A percentile compares a stretch with the other conserved stretches of the same genome.
These are phyloP conservation scores for Cyanoliseus patagonus DNA, from an alignment of 2,113 vertebrate species.

Conservation along the genomic window DNA sequence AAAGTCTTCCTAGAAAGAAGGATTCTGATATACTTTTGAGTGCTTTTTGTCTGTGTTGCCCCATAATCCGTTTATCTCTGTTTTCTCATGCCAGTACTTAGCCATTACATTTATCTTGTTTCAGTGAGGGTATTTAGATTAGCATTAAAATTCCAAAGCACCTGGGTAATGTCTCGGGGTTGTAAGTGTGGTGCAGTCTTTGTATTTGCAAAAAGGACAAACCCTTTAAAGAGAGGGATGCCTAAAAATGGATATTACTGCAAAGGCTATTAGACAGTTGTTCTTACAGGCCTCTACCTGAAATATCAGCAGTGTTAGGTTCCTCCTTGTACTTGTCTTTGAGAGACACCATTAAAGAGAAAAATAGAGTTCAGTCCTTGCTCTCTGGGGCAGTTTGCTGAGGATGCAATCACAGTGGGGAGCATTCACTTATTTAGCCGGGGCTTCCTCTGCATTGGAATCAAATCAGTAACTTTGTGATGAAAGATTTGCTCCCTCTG, in stretches of 20 bases:
- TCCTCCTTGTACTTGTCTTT: background rate
- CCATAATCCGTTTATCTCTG: background rate
- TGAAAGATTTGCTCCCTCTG: background rate
- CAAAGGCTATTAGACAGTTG: background rate
- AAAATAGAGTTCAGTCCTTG: background rate
- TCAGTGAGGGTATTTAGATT: slow-evolving; percentile 3
- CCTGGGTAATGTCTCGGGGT: background rate
- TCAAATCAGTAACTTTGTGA: background rate
- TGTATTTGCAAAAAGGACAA: background rate
- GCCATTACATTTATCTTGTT: slow-evolving; percentile 9
- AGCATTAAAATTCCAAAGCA: slow-evolving; percentile 35
- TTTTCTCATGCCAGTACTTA: slow-evolving; percentile 12
- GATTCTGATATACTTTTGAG: background rate
- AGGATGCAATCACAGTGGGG: background rate
- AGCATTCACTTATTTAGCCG: background rate
- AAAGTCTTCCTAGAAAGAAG: background rate
- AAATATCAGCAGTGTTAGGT: background rate
- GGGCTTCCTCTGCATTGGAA: background rate
- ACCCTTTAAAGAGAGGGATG: background rate
- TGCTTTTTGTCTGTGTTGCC: background rate
- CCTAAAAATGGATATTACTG: background rate
- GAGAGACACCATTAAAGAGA: background rate
- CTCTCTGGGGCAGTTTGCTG: background rate
- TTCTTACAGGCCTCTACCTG: background rate
- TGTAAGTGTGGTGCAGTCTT: background rate